Conservation (phyloP, 1,140 invertebrate genomes). For the Hypothenemus hampei region DNA sequence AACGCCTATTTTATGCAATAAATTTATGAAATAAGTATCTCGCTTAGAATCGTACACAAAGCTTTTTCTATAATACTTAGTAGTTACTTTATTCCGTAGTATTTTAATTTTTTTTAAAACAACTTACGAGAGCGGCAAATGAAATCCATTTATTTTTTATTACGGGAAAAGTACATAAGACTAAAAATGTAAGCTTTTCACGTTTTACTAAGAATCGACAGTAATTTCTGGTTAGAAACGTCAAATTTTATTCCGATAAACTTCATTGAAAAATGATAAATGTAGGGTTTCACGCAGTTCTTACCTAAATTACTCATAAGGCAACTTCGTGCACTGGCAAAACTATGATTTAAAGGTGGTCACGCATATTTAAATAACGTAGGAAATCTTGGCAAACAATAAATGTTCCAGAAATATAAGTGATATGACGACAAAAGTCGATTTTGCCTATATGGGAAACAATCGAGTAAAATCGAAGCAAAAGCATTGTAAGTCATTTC, state of each 20-base stretch:
- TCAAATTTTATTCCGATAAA: not conserved
- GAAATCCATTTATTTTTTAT: no score
- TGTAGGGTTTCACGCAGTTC: not conserved
- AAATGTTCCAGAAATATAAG: no score
- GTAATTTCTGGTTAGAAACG: not conserved
- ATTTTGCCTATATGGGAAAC: no score
- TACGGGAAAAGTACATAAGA: no score
- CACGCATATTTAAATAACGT: no score
- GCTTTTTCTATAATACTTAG: constrained; percentile 26
- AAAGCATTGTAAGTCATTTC: no score
- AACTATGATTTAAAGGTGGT: no score
- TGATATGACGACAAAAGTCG: no score
- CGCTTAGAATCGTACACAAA: constrained; percentile 18
- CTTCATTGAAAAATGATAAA: not conserved
- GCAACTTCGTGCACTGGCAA: no score
- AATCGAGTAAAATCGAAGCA: no score
- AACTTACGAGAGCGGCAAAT: constrained; percentile 12
- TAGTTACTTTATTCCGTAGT: constrained; percentile 25
- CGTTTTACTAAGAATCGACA: not conserved
- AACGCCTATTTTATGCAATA: constrained; percentile 28
- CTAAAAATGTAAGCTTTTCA: not conserved
- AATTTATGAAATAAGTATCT: constrained; percentile 30
- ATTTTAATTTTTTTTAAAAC: constrained; percentile 23
- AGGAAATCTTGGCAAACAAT: no score
- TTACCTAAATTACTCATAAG: not conserved